A percentile compares a stretch with the other conserved stretches of the same genome.
These are phyloP conservation scores for Chionomys nivalis DNA, from an alignment of 2,113 vertebrate genomes.

Conservation along the genomic window DNA sequence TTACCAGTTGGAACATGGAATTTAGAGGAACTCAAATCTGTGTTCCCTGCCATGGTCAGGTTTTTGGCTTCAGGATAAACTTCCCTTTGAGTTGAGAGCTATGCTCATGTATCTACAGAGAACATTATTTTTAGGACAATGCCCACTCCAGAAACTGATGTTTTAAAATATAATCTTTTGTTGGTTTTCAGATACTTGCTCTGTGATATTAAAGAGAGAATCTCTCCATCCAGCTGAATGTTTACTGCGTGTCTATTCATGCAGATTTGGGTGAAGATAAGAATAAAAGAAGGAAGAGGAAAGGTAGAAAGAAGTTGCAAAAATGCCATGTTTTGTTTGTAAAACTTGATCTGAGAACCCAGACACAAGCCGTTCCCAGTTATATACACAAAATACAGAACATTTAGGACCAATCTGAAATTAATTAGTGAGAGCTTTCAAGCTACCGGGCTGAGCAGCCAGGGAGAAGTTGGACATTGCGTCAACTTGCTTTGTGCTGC, in stretches of 20 bases:
- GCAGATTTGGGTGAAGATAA: background rate
- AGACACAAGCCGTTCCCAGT: background rate
- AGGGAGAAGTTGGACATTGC: background rate
- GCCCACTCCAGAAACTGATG: slow-evolving; percentile 14
- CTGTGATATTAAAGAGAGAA: background rate
- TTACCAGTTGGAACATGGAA: background rate
- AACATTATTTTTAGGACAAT: slow-evolving; percentile 56
- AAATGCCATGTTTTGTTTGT: background rate
- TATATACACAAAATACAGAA: background rate
- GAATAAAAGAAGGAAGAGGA: background rate
- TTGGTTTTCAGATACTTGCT: slow-evolving; percentile 45
- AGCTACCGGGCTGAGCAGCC: background rate
- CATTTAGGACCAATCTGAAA: background rate
- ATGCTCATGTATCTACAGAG: background rate
- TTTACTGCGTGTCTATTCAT: slow-evolving; percentile 1
- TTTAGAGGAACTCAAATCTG: background rate
- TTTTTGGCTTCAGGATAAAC: background rate
- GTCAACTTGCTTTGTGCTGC: background rate
- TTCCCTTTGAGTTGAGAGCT: background rate
- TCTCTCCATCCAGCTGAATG: background rate
- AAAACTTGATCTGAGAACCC: background rate
- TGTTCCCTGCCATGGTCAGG: background rate
- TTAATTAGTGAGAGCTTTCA: background rate
- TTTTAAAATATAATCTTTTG: slow-evolving; percentile 58
- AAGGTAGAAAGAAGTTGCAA: background rate